A percentile compares a stretch with the other conserved stretches of the same genome.
These are phyloP conservation scores for Cossypha dichroa DNA, from an alignment of 2,797 vertebrate species.

Conservation along the genomic window DNA sequence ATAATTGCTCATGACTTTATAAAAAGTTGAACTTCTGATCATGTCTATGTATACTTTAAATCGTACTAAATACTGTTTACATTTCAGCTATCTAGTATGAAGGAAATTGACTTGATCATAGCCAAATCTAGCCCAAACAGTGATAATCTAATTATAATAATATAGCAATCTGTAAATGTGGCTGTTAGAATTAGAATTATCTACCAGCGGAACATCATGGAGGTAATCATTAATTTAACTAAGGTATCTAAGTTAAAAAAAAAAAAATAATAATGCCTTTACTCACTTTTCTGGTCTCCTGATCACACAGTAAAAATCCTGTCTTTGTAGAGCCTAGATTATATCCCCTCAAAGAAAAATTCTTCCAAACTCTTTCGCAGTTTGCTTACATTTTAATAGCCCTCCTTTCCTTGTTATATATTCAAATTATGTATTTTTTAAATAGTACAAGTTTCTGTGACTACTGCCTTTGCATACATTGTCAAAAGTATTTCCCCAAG, in stretches of 20 bases:
- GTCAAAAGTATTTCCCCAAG: background rate
- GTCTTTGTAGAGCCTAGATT: background rate
- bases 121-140: background rate
- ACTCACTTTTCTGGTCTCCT: background rate
- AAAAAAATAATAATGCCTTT: background rate
- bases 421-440: background rate
- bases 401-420: background rate
- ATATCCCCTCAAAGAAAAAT: background rate
- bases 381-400: background rate
- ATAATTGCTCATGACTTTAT: background rate
- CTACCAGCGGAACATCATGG: background rate
- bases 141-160: background rate
- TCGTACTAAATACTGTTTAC: background rate
- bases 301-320: background rate
- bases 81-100: background rate
- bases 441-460: background rate
- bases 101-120: background rate
- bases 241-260: background rate
- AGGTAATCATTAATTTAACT: background rate
- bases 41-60: background rate
- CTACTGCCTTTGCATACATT: background rate
- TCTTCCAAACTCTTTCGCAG: background rate
- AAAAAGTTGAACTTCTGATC: background rate
- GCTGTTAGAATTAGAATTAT: background rate
- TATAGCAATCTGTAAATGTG: background rate